Percentiles rank a stretch among this genome's conserved stretches.
These are phyloP conservation scores for Albula goreensis DNA, from an alignment of 2,113 vertebrate genomes.

Conservation along the genomic window DNA sequence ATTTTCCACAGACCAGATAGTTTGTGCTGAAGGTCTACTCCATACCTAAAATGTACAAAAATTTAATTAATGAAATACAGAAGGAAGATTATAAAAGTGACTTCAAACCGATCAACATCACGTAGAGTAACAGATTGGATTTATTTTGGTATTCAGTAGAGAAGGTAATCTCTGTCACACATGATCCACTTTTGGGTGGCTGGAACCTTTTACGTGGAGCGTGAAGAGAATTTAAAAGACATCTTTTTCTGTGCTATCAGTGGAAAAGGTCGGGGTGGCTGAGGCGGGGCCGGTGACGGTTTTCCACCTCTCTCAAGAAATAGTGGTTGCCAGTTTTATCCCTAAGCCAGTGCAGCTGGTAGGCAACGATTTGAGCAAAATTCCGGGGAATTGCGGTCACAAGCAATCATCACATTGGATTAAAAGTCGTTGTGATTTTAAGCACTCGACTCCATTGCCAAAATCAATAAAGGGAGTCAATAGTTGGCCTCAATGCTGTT, in stretches of 20 bases:
- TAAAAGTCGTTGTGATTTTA: slow-evolving; percentile 52
- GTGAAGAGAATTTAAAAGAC: slow-evolving; percentile 27
- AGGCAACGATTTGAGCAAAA: slow-evolving; percentile 33
- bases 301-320: slow-evolving; percentile 10
- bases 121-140: slow-evolving; percentile 29
- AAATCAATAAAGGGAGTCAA: slow-evolving; percentile 49
- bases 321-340: slow-evolving; percentile 24
- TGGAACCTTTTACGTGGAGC: neutral
- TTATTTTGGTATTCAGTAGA: slow-evolving; percentile 40
- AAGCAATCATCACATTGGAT: slow-evolving; percentile 49
- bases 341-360: slow-evolving; percentile 40
- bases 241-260: slow-evolving; percentile 4
- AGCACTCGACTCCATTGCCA: slow-evolving; percentile 41
- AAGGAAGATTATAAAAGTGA: too few relatives aligned
- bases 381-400: slow-evolving; percentile 34
- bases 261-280: neutral
- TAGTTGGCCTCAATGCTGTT: slow-evolving; percentile 29
- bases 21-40: too few relatives aligned
- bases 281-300: slow-evolving; percentile 9
- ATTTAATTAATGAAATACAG: too few relatives aligned
- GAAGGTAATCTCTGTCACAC: slow-evolving; percentile 36
- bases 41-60: too few relatives aligned
- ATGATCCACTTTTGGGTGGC: slow-evolving; percentile 26
- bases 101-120: neutral
- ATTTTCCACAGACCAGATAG: too few relatives aligned